These are phyloP conservation scores for Perognathus longimembris DNA, from an alignment of 2,113 vertebrate genomes.

Conservation along the genomic window DNA sequence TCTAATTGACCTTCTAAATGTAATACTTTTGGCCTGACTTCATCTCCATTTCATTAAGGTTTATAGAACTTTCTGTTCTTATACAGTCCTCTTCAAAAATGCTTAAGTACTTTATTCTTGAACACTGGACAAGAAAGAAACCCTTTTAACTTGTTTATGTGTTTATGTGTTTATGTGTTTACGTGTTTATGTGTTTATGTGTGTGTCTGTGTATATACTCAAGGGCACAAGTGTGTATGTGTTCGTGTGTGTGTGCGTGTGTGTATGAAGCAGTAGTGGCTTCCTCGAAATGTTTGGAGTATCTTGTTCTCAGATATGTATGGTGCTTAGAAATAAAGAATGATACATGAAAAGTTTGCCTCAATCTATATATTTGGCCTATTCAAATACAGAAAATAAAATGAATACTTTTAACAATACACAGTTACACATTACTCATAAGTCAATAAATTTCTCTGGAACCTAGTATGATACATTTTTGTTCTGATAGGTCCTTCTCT, in stretches of 20 bases:
- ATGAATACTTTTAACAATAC: not conserved
- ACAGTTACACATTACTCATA: not conserved
- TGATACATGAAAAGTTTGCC: not conserved
- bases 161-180: not conserved
- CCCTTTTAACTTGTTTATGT: not conserved
- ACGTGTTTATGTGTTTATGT: not conserved
- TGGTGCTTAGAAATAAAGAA: not conserved
- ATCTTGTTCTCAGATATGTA: not conserved
- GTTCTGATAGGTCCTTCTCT: not conserved
- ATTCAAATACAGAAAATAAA: not conserved
- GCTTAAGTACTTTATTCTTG: not conserved
- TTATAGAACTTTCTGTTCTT: not conserved
- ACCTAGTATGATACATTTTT: not conserved
- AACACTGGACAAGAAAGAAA: not conserved
- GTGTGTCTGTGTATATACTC: no score
- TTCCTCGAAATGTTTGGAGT: not conserved
- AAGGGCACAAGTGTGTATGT: no score
- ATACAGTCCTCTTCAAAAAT: not conserved
- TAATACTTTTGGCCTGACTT: not conserved
- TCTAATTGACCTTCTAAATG: not conserved
- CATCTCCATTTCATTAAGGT: not conserved
- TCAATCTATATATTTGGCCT: not conserved
- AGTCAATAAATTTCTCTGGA: not conserved
- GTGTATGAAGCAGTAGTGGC: not conserved
- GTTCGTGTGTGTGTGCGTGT: not conserved